A percentile compares a stretch with the other conserved stretches of the same genome.
Conservation (phyloP, 2,113 vertebrate species). For the Misgurnus anguillicaudatus region DNA sequence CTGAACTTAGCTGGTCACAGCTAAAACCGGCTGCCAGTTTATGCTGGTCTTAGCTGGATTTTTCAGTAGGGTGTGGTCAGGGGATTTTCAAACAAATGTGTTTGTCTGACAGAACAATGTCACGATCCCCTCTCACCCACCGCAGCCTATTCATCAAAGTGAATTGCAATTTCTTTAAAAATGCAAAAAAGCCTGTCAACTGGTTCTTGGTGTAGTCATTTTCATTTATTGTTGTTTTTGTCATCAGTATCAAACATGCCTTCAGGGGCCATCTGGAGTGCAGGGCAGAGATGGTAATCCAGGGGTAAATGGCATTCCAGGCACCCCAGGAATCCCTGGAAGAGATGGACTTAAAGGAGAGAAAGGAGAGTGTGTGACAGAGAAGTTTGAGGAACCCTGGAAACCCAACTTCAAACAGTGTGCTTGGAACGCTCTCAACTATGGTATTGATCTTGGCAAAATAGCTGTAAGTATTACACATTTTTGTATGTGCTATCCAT, state of each 20-base stretch:
- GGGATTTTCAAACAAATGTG: slow-evolving; percentile 11
- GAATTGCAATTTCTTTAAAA: neutral
- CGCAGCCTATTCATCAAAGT: neutral
- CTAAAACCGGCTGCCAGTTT: no score
- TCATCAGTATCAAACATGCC: slow-evolving; percentile 80
- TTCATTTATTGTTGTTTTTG: slow-evolving; percentile 41
- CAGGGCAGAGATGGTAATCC: slow-evolving; percentile 84
- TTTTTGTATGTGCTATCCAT: neutral
- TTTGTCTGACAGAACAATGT: neutral
- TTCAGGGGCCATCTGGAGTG: slow-evolving; percentile 79
- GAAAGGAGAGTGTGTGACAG: slow-evolving; percentile 83
- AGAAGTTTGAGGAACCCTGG: slow-evolving; percentile 83
- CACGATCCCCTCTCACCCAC: neutral
- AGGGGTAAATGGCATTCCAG: slow-evolving; percentile 82
- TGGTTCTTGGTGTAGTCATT: neutral
- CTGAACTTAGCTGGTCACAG: no score
- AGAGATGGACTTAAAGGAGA: slow-evolving; percentile 86
- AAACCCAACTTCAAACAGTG: slow-evolving; percentile 89
- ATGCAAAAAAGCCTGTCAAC: neutral
- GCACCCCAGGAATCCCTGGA: slow-evolving; percentile 84
- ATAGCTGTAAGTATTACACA: slow-evolving; percentile 74
- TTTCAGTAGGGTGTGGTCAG: slow-evolving; percentile 4
- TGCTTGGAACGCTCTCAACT: slow-evolving; percentile 83
- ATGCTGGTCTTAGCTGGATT: no score
- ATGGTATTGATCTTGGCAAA: slow-evolving; percentile 88